These are phyloP conservation scores for Cephonodes hylas DNA, from an alignment of 2,888 invertebrate species.

Conservation along the genomic window DNA sequence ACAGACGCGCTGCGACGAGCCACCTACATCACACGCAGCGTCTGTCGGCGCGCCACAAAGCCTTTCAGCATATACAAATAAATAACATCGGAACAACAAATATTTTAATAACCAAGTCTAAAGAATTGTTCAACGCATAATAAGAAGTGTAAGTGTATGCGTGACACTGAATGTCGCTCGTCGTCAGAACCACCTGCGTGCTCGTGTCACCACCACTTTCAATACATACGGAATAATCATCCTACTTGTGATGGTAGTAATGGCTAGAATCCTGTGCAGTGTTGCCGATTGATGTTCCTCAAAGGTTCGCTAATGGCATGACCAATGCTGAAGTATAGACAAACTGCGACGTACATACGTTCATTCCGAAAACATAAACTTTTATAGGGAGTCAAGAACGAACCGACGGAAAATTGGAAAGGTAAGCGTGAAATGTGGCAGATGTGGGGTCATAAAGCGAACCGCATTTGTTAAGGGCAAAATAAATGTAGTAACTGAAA, in stretches of 20 bases:
- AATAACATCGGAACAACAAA: slow-evolving; percentile 79
- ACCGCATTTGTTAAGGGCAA: background rate
- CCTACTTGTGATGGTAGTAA: slow-evolving; percentile 8
- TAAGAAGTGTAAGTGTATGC: slow-evolving; percentile 53
- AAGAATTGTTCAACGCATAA: slow-evolving; percentile 70
- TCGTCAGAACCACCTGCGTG: slow-evolving; percentile 52
- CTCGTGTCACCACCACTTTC: slow-evolving; percentile 1
- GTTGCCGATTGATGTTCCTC: background rate
- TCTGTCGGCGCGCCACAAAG: slow-evolving; percentile 68
- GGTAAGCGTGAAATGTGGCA: slow-evolving; percentile 75
- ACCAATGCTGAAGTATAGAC: slow-evolving; percentile 63
- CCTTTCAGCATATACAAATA: slow-evolving; percentile 72
- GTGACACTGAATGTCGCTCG: slow-evolving; percentile 55
- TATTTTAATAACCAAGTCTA: slow-evolving; percentile 79
- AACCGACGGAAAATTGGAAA: slow-evolving; percentile 71
- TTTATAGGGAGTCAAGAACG: slow-evolving; percentile 67
- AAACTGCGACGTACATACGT: slow-evolving; percentile 37
- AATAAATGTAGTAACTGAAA: slow-evolving; percentile 27
- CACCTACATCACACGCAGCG: slow-evolving; percentile 59
- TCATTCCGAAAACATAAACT: slow-evolving; percentile 68
- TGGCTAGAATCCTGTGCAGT: background rate
- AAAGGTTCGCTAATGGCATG: slow-evolving; percentile 54
- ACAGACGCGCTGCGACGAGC: slow-evolving; percentile 37
- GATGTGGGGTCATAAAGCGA: slow-evolving; percentile 58
- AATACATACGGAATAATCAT: slow-evolving; percentile 16